A percentile compares a stretch with the other conserved stretches of the same genome.
phyloP scores from a whole-genome alignment of 1,140 invertebrate species.

The Sminthurinus signatus region DNA sequence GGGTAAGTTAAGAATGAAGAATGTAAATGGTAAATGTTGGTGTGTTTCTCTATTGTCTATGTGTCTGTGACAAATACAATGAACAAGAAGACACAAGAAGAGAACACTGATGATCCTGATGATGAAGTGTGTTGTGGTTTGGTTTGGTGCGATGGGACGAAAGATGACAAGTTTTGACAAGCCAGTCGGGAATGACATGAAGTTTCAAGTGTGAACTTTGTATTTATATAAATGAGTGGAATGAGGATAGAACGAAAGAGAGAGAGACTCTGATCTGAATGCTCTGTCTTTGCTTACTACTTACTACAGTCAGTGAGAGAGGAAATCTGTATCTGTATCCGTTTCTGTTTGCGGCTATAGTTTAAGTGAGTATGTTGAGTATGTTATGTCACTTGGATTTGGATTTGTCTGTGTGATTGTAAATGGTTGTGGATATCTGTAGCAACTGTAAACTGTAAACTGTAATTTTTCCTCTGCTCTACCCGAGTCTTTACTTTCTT shows the following conservation, averaged over 20 bases:
- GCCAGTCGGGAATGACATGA: slow-evolving; percentile 22
- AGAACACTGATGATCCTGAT: not conserved
- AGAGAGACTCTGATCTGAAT: too few species aligned
- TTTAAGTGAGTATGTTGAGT: not conserved
- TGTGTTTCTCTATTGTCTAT: too few species aligned
- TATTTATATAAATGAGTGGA: slow-evolving; percentile 34
- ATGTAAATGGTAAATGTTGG: too few species aligned
- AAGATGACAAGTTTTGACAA: slow-evolving; percentile 35
- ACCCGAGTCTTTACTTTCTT: too few species aligned
- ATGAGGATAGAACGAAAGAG: slow-evolving; percentile 4
- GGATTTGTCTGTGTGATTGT: slow-evolving; percentile 6
- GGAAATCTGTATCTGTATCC: not conserved
- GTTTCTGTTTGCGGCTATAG: slow-evolving; percentile 10
- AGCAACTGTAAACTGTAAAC: slow-evolving; percentile 36
- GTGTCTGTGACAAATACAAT: too few species aligned
- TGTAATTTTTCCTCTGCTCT: slow-evolving; percentile 40
- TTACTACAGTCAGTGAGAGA: too few species aligned
- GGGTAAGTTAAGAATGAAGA: too few species aligned
- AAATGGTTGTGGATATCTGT: slow-evolving; percentile 27
- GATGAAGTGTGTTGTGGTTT: not conserved
- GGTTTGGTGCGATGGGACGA: slow-evolving; percentile 7
- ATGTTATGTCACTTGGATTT: too few species aligned
- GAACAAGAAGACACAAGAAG: not conserved
- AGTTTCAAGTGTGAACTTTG: slow-evolving; percentile 35
- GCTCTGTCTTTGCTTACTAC: too few species aligned